Base-by-base conservation (phyloP, 2,797 vertebrate species). In the Pangasius djambal region DNA sequence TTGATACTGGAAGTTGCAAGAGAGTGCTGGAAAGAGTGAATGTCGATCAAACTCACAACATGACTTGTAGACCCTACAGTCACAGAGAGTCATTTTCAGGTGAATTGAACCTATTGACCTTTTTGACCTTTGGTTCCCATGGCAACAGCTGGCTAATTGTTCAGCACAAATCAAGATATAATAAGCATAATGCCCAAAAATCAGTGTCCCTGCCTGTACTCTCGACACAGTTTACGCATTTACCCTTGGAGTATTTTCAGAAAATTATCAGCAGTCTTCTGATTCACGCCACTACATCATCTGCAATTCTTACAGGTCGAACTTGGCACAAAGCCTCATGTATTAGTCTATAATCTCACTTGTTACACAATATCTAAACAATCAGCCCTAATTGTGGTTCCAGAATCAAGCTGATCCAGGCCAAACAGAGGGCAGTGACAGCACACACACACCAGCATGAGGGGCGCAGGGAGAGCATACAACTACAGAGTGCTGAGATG, bases 341-440 rank as follows among this genome's bases (percentile, higher is more conserved):
- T 57, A 63, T 31, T 75, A 87, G 34, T 40, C 34, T 44, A 70
- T 70, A 87, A 37, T 85, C 25, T 79, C n/a, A 85, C 86, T 85
- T 44, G 57, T 72, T 82, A 85, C 83, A 89, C 77, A 70, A 61
- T 77, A 81, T 86, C 18, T 70, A 86, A 81, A 61, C 52, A 81
- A 63, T 25, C 63, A 83, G 18, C 20, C 55, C 85, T 82, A 83
- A 79, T 37, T 81, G 74, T 25, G 28, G 83, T 55, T 89, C 57
- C 65, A 70, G 61, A 69, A 79, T 4, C 55, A 63, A 63, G 79
- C 77, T 86, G 65, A 72, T 82, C 48, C 77, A 63, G 88, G 88
- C 79, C 86, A 89, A 86, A 57, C 28, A 81, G 50, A 86, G 83
- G 88, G 83, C 88, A 86, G 74, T 13, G 37, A 50, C 83, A 81